These are phyloP conservation scores for Anguilla japonica DNA, from an alignment of 2,113 vertebrate genomes.

Conservation along the genomic window DNA sequence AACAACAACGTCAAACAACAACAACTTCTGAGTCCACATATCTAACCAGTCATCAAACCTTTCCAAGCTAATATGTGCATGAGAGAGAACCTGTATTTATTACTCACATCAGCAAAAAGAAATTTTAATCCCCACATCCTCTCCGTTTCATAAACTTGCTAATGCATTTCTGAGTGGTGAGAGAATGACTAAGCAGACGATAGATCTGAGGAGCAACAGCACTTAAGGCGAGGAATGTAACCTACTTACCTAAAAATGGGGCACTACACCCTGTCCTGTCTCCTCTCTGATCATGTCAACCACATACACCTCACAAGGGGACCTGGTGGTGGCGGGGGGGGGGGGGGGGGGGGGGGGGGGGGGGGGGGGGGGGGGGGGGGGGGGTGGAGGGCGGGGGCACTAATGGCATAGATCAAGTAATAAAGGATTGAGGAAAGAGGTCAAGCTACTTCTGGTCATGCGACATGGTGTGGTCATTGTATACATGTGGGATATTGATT, in stretches of 20 bases:
- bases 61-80: neutral
- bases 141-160: neutral
- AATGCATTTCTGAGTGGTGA: constrained; percentile 6
- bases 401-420: constrained; percentile 43
- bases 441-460: neutral
- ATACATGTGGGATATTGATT: neutral
- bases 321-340: constrained; percentile 38
- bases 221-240: neutral
- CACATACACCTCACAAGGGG: constrained; percentile 59
- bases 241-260: constrained; percentile 65
- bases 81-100: neutral
- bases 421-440: constrained; percentile 7
- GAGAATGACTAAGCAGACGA: neutral
- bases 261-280: constrained; percentile 45
- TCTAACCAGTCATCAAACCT: neutral
- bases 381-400: constrained; percentile 35
- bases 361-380: constrained; percentile 29
- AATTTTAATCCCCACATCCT: neutral
- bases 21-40: neutral
- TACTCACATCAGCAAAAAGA: neutral
- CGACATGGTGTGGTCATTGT: neutral
- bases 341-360: too few relatives aligned
- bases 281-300: constrained; percentile 47
- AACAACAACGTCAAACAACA: neutral
- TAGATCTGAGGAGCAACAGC: neutral